These are phyloP conservation scores for Labroides dimidiatus DNA, from an alignment of 2,797 vertebrate species.

Conservation along the genomic window DNA sequence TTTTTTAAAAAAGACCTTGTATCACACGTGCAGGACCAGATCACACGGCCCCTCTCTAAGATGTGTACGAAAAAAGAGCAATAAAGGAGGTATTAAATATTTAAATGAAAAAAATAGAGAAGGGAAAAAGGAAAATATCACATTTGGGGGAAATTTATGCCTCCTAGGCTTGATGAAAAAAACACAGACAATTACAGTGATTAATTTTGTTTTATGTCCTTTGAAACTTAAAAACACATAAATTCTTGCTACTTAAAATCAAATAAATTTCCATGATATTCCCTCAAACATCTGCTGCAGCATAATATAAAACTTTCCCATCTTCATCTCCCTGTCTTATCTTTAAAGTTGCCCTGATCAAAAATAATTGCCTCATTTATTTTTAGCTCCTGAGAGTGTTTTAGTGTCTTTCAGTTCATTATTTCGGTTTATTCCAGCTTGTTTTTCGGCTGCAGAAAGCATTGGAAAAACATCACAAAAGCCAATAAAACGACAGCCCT, in stretches of 20 bases:
- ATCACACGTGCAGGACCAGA: neutral
- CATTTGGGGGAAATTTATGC: neutral
- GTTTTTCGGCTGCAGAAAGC: neutral
- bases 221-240: slow-evolving; percentile 8
- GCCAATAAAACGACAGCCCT: neutral
- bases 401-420: neutral
- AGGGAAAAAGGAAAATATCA: neutral
- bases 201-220: neutral
- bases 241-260: slow-evolving; percentile 6
- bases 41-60: too few species aligned
- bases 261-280: slow-evolving; percentile 13
- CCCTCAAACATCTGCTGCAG: slow-evolving; percentile 20
- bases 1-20: too few species aligned
- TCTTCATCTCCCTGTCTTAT: slow-evolving; percentile 17
- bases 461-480: neutral
- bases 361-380: neutral
- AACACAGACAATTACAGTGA: neutral
- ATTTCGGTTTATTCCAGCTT: neutral
- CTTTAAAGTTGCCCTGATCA: neutral
- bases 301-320: slow-evolving; percentile 28
- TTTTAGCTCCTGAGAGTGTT: neutral
- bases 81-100: neutral
- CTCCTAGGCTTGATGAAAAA: neutral
- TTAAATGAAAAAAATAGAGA: neutral
- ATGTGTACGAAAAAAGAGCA: neutral